Conservation (phyloP, 2,888 invertebrate species). For the Ptycholaimellus sp. region DNA sequence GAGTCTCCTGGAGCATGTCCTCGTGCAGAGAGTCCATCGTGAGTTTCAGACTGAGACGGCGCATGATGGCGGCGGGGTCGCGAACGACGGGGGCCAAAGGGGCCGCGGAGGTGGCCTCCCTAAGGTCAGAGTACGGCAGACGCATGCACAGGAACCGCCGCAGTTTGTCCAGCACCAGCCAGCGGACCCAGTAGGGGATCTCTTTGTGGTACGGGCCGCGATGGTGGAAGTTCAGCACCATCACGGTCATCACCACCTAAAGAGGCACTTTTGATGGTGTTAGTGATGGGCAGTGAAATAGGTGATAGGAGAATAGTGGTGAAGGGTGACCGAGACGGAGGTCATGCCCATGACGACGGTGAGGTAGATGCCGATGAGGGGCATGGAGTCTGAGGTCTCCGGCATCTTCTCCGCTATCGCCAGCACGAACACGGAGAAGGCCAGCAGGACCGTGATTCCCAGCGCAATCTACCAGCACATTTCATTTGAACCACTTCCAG, state of each 20-base stretch:
- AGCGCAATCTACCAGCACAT: slow-evolving; percentile 37
- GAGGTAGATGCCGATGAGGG: slow-evolving; percentile 36
- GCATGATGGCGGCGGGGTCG: slow-evolving; percentile 10
- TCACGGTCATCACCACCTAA: slow-evolving; percentile 19
- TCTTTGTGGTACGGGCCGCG: slow-evolving; percentile 32
- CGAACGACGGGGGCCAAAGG: neutral
- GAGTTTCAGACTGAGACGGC: slow-evolving; percentile 24
- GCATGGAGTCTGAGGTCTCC: slow-evolving; percentile 36
- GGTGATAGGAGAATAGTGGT: too few relatives aligned
- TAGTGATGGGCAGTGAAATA: neutral
- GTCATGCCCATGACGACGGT: slow-evolving; percentile 37
- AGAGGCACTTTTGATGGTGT: neutral
- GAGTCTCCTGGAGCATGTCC: slow-evolving; percentile 21
- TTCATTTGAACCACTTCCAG: too few relatives aligned
- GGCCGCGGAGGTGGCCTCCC: neutral
- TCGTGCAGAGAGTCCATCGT: slow-evolving; percentile 27
- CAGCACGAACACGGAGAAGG: slow-evolving; percentile 37
- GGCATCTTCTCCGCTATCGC: slow-evolving; percentile 38
- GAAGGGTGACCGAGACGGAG: slow-evolving; percentile 32
- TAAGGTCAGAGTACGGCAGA: slow-evolving; percentile 8
- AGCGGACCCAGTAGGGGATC: slow-evolving; percentile 31
- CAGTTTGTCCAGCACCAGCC: slow-evolving; percentile 19
- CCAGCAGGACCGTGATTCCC: slow-evolving; percentile 35
- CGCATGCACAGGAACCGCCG: slow-evolving; percentile 14
- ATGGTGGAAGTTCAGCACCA: slow-evolving; percentile 38